Conservation (phyloP, 2,888 invertebrate species). For the Caenorhabditis sp. region DNA sequence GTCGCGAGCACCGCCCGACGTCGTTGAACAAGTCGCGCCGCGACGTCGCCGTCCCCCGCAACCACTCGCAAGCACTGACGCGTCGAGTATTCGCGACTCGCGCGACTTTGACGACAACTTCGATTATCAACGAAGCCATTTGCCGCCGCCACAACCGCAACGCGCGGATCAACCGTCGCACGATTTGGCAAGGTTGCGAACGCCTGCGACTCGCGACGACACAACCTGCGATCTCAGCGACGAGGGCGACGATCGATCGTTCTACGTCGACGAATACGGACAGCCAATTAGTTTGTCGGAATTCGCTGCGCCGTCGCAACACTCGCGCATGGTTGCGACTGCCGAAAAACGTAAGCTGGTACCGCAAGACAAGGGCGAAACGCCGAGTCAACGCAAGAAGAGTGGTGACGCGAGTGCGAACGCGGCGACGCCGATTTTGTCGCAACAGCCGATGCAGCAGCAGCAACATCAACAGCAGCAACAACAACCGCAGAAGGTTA, state of each 20-base stretch:
- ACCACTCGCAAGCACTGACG: no score
- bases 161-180: constrained; percentile 23
- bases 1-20: constrained; percentile 37
- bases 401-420: constrained; percentile 9
- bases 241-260: constrained; percentile 42
- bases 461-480: background rate
- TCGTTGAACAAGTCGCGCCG: constrained; percentile 41
- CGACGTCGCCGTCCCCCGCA: background rate
- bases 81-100: constrained; percentile 22
- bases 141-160: constrained; percentile 30
- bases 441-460: no score
- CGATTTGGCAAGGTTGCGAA: constrained; percentile 40
- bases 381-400: constrained; percentile 42
- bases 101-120: constrained; percentile 11
- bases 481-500: background rate
- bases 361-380: constrained; percentile 58
- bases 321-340: constrained; percentile 11
- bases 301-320: constrained; percentile 26
- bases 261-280: constrained; percentile 37
- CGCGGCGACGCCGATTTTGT: no score
- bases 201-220: constrained; percentile 12
- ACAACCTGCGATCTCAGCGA: constrained; percentile 27
- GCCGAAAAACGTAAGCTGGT: constrained; percentile 48
- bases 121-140: constrained; percentile 13
- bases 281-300: constrained; percentile 21